Percentiles rank a stretch among this genome's conserved stretches.
Evolutionary conservation across 2,888 invertebrate species (phyloP).

Genomic region (Dryomyza anilis): DNA sequence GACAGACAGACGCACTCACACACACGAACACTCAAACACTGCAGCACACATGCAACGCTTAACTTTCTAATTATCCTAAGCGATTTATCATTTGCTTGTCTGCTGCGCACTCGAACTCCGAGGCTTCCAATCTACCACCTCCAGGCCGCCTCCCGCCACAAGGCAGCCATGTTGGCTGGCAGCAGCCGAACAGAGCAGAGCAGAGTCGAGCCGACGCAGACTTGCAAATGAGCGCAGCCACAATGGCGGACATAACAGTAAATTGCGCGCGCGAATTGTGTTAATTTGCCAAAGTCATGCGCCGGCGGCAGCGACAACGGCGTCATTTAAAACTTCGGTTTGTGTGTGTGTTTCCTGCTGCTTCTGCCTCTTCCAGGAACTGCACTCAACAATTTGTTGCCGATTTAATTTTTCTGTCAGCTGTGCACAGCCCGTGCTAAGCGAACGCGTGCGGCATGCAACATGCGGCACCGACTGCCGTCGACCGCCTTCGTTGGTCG

Average conservation of each 20-base stretch:
- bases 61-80: conserved; percentile 36
- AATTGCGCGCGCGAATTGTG: conserved; percentile 34
- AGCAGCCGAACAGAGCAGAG: not conserved
- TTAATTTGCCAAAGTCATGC: conserved; percentile 41
- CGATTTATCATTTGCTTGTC: conserved; percentile 30
- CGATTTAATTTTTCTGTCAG: conserved; percentile 16
- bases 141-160: not conserved
- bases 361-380: conserved; percentile 1
- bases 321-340: not conserved
- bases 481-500: not conserved
- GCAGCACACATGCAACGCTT: conserved; percentile 26
- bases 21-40: conserved; percentile 13
- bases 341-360: conserved; percentile 10
- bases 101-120: not conserved
- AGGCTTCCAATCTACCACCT: not conserved
- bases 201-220: not conserved
- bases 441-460: conserved; percentile 14
- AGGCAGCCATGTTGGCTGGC: no score
- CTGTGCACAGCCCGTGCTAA: not conserved
- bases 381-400: conserved; percentile 21
- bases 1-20: conserved; percentile 4
- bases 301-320: conserved; percentile 20
- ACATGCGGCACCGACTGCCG: not conserved
- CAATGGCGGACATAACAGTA: conserved; percentile 21
- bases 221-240: conserved; percentile 24